Conservation (phyloP, 1,140 invertebrate genomes). For the Latrodectus geometricus region DNA sequence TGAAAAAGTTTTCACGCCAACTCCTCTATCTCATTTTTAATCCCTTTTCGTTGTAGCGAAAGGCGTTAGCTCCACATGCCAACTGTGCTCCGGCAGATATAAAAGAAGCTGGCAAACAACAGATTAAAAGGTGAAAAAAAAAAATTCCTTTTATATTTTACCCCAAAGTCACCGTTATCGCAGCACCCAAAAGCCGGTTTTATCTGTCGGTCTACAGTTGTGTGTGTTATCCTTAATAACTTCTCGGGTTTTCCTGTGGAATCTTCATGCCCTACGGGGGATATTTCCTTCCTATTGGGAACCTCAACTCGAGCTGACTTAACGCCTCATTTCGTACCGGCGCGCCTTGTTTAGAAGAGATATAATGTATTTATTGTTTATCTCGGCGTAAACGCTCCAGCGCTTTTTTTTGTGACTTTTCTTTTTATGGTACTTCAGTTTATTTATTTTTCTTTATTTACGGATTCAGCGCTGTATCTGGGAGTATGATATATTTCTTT, state of each 20-base stretch:
- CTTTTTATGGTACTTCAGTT: neutral
- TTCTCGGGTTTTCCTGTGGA: slow-evolving; percentile 8
- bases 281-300: neutral
- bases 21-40: neutral
- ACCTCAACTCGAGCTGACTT: slow-evolving; percentile 4
- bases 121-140: slow-evolving; percentile 10
- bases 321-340: slow-evolving; percentile 23
- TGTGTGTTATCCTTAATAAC: neutral
- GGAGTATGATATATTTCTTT: too few relatives aligned
- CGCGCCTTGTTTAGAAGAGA: slow-evolving; percentile 5
- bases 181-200: slow-evolving; percentile 33
- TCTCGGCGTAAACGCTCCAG: slow-evolving; percentile 21
- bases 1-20: neutral
- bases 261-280: slow-evolving; percentile 11
- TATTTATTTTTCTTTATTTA: neutral
- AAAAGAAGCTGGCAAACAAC: slow-evolving; percentile 21
- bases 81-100: neutral
- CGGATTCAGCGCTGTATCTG: too few relatives aligned
- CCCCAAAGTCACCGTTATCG: slow-evolving; percentile 4
- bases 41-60: neutral
- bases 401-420: neutral
- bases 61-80: neutral
- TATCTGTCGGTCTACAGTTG: slow-evolving; percentile 14
- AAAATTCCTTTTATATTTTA: slow-evolving; percentile 1
- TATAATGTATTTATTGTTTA: slow-evolving; percentile 39